Evolutionary conservation across 2,797 vertebrate genomes (phyloP), one percentile per base, ranked within the genome.

Genomic region (Chelon labrosus): DNA sequence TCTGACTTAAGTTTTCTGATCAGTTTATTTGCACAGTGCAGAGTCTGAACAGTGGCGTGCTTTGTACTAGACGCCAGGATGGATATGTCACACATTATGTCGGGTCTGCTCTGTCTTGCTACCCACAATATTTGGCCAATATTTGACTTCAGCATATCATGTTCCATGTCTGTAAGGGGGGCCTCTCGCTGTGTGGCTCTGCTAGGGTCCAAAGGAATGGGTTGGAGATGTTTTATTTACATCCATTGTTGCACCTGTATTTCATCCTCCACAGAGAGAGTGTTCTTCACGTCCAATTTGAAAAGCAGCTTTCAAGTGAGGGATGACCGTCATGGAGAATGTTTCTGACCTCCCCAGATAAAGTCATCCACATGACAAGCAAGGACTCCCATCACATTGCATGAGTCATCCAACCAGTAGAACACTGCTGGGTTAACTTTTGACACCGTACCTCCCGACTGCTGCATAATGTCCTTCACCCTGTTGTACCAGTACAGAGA

Each of bases 401-500:
- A 3, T 3, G 38, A 3, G 5, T 70, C 7, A 31, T 61, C 11
- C 2, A 10, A 19, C 50, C 50, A 62, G 14, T 55, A 70, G n/a
- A 70, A 70, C 4, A 61, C 68, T 62, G 39, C 50, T 54, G 39
- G 68, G 11, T 70, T 27, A 10, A 62, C 39, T 16, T 70, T 12
- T 12, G 41, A 70, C 6, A 22, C 16, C 31, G 22, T 70, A 37
- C 49, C 27, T 35, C 58, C 58, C 17, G 25, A n/a, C 0, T 31
- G n/a, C 12, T 52, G 16, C 37, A 59, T 9, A 3, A 69, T 7
- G 13, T 51, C 20, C 51, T 69, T 69, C 6, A 52, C 56, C 13
- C n/a, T 59, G 20, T 42, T 42, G 13, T 42, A 5, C 14, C 7
- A 42, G 13, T 14, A 42, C 41, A 42, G 16, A 14, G 41, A 42